Conservation (phyloP, 1,140 invertebrate species). For the Coenobita brevimanus region DNA sequence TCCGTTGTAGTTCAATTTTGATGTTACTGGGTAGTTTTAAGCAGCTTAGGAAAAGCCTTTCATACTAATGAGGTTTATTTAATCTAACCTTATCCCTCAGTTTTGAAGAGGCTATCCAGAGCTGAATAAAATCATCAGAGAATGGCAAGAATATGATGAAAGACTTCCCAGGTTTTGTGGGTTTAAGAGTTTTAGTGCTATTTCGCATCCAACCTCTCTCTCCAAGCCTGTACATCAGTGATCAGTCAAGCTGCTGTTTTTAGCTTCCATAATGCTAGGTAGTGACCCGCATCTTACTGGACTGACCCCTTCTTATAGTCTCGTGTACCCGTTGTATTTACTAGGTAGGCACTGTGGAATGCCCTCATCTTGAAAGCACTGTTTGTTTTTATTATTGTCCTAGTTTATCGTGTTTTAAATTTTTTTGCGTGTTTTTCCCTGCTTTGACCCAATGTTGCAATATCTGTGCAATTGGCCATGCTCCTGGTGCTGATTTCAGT, state of each 20-base stretch:
- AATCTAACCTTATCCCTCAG: no score
- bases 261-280: no score
- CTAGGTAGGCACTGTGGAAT: slow-evolving; percentile 48
- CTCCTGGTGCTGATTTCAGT: slow-evolving; percentile 62
- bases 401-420: background rate
- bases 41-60: no score
- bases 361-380: slow-evolving; percentile 14
- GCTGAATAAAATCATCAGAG: no score
- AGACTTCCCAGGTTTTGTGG: slow-evolving; percentile 5
- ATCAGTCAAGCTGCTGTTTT: no score
- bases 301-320: slow-evolving; percentile 20
- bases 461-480: slow-evolving; percentile 61
- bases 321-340: slow-evolving; percentile 8
- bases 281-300: background rate
- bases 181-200: slow-evolving; percentile 4
- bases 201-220: slow-evolving; percentile 5
- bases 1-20: no score
- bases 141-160: no score
- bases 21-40: no score
- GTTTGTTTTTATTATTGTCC: slow-evolving; percentile 5
- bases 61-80: no score
- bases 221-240: no score
- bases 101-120: no score
- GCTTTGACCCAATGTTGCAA: slow-evolving; percentile 42
- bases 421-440: slow-evolving; percentile 7